Conservation (phyloP, 2,888 invertebrate species). For the Ramazzottius varieornatus region DNA sequence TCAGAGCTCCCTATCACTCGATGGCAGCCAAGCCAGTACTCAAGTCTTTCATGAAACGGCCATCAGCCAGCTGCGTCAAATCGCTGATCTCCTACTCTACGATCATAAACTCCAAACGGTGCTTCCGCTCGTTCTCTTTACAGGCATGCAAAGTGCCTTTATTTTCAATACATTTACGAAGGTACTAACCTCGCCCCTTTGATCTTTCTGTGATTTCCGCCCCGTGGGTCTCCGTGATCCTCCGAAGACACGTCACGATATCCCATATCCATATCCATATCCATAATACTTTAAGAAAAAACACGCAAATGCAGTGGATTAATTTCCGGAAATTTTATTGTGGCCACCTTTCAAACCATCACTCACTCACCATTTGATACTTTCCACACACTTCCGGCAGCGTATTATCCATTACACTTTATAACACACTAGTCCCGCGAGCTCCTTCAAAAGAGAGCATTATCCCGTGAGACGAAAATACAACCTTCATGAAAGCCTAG, state of each 20-base stretch:
- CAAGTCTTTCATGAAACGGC: neutral
- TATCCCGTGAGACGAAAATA: neutral
- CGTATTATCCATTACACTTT: no score
- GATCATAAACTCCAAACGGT: neutral
- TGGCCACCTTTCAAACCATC: no score
- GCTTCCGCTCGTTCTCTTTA: neutral
- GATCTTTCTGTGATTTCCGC: neutral
- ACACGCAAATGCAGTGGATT: no score
- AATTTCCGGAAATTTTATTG: no score
- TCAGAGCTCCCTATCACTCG: neutral
- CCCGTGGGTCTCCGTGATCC: neutral
- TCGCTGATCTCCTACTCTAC: neutral
- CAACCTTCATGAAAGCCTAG: neutral
- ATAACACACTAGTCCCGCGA: no score
- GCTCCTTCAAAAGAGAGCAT: no score
- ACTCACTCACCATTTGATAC: no score
- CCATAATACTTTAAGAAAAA: no score
- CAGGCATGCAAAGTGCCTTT: neutral
- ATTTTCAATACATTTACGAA: neutral
- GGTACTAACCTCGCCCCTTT: neutral
- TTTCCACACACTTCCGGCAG: no score
- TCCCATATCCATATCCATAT: no score
- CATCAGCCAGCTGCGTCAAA: neutral
- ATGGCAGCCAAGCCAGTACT: neutral
- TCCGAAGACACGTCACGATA: no score